phyloP scores from a whole-genome alignment of 1,140 invertebrate genomes.

The Drosophila miranda region DNA sequence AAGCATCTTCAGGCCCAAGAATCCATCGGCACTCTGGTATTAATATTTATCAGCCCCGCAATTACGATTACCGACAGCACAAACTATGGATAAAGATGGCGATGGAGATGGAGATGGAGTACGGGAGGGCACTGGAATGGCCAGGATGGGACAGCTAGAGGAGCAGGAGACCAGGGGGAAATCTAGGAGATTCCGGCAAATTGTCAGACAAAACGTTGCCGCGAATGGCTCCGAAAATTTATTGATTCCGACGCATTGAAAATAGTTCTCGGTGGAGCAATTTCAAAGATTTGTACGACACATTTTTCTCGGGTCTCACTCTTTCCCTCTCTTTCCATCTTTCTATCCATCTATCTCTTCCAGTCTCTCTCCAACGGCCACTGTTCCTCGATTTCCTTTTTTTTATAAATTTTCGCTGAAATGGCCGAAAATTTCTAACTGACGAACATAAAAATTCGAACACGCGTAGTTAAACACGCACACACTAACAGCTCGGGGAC shows the following conservation, averaged over 20 bases:
- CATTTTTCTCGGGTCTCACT: conserved; percentile 47
- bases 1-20: conserved; percentile 30
- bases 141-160: neutral
- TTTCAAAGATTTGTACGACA: conserved; percentile 81
- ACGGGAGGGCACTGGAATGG: conserved; percentile 8
- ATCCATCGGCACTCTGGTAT: conserved; percentile 43
- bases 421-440: conserved; percentile 73
- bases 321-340: neutral
- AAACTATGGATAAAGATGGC: conserved; percentile 45
- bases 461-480: conserved; percentile 61
- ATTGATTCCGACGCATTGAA: conserved; percentile 80
- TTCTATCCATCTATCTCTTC: neutral
- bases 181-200: conserved; percentile 60
- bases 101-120: conserved; percentile 6
- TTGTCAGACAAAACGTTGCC: conserved; percentile 65
- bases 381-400: conserved; percentile 19
- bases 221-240: conserved; percentile 68
- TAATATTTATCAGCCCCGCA: conserved; percentile 75
- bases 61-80: conserved; percentile 63
- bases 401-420: conserved; percentile 65
- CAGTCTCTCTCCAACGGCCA: conserved; percentile 4
- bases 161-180: conserved; percentile 2
- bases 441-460: conserved; percentile 70
- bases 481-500: conserved; percentile 3
- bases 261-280: conserved; percentile 80